Evolutionary conservation across 2,113 vertebrate genomes (phyloP).

Genomic region (Antechinus stuartii): DNA sequence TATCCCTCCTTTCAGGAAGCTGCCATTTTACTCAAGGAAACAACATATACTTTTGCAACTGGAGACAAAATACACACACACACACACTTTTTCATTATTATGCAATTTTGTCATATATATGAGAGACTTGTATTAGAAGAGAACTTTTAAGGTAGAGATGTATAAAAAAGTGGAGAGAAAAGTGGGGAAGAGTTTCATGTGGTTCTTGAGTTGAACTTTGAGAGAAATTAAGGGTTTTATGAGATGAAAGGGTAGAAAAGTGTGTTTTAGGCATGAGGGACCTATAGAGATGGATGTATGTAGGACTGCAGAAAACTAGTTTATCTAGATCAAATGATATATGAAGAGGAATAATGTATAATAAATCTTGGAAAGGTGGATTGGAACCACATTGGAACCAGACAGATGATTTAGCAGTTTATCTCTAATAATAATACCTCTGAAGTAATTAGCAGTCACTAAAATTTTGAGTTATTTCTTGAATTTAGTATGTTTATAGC

Average conservation of each 20-base stretch:
- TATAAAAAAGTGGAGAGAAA: neutral
- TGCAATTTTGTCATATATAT: no score
- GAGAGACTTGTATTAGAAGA: no score
- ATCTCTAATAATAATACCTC: neutral
- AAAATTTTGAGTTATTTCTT: neutral
- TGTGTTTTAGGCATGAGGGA: neutral
- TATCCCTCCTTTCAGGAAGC: neutral
- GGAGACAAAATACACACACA: neutral
- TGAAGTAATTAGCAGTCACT: neutral
- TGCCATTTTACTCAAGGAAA: neutral
- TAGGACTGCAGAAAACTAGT: neutral
- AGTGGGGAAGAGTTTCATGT: neutral
- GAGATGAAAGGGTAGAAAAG: neutral
- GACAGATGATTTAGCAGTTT: neutral
- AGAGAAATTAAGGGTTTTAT: neutral
- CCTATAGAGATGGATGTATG: neutral
- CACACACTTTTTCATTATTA: no score
- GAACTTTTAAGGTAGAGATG: no score
- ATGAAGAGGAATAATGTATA: neutral
- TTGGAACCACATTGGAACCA: neutral
- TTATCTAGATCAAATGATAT: neutral
- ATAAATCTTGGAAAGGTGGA: neutral
- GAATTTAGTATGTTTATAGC: neutral
- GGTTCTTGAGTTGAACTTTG: neutral
- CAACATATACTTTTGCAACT: neutral